Evolutionary conservation across 2,797 vertebrate species (phyloP).

Genomic region (Lycodopsis pacificus): DNA sequence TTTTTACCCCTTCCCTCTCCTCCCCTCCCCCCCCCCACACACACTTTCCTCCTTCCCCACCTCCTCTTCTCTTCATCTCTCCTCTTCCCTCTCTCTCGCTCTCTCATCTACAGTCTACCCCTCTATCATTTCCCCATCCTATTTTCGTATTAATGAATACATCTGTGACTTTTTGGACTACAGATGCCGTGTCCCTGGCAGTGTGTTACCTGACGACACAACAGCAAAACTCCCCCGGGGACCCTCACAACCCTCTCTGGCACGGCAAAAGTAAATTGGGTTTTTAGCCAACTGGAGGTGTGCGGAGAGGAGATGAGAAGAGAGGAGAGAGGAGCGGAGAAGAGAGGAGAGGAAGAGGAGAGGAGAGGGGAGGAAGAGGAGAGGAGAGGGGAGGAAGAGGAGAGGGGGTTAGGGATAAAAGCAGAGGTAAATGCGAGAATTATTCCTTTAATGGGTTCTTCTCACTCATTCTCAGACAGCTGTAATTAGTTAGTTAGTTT

Average conservation of each 20-base stretch:
- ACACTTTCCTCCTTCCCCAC: not conserved
- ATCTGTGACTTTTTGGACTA: conserved; percentile 41
- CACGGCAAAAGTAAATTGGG: conserved; percentile 67
- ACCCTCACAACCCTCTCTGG: conserved; percentile 49
- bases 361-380: no score
- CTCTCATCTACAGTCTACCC: not conserved
- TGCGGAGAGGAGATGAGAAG: not conserved
- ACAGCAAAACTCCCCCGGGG: conserved; percentile 34
- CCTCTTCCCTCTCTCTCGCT: not conserved
- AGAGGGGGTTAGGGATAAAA: not conserved
- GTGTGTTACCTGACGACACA: conserved; percentile 70
- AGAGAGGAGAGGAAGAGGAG: not conserved
- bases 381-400: not conserved
- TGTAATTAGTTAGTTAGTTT: not conserved
- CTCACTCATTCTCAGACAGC: not conserved
- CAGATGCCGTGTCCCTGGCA: conserved; percentile 49
- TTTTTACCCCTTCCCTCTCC: not conserved
- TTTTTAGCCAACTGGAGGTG: conserved; percentile 56
- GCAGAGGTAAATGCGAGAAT: no score
- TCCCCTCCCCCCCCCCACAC: not conserved
- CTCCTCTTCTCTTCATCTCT: not conserved
- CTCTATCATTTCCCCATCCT: conserved; percentile 6
- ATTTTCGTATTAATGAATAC: conserved; percentile 62
- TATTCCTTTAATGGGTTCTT: not conserved
- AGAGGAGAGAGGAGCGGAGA: not conserved